These are phyloP conservation scores for Drosophila nikananu DNA, from an alignment of 1,140 invertebrate species.

Conservation along the genomic window DNA sequence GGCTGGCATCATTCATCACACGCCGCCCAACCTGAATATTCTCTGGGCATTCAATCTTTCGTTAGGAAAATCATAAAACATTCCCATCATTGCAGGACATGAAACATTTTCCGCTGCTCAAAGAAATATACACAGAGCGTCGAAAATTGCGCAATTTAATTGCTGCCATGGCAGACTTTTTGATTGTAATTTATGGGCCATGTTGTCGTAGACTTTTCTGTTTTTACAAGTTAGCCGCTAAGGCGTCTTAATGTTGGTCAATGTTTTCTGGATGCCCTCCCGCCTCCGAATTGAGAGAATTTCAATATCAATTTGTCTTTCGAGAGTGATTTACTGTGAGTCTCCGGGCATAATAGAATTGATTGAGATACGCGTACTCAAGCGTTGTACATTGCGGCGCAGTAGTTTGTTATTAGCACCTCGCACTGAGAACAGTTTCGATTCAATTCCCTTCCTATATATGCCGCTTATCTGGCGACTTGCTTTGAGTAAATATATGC, in stretches of 20 bases:
- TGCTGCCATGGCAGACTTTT: conserved; percentile 67
- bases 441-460: conserved; percentile 66
- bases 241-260: conserved; percentile 68
- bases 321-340: conserved; percentile 44
- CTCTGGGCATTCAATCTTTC: conserved; percentile 31
- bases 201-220: conserved; percentile 39
- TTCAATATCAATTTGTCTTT: conserved; percentile 53
- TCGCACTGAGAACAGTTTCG: conserved; percentile 34
- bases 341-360: conserved; percentile 37
- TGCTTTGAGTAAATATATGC: conserved; percentile 57
- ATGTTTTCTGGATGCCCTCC: conserved; percentile 36
- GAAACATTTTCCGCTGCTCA: conserved; percentile 9
- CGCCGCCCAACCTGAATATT: conserved; percentile 18
- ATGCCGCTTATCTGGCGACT: conserved; percentile 36
- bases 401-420: conserved; percentile 56
- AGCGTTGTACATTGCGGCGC: conserved; percentile 7
- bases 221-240: conserved; percentile 27
- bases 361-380: conserved; percentile 32
- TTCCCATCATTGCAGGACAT: conserved; percentile 22
- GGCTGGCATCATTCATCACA: conserved; percentile 18
- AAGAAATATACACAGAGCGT: conserved; percentile 3
- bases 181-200: conserved; percentile 76
- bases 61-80: conserved; percentile 20
- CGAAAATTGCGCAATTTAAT: conserved; percentile 73
- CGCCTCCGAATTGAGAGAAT: conserved; percentile 18